A percentile compares a stretch with the other conserved stretches of the same genome.
Evolutionary conservation across 2,797 vertebrate genomes (phyloP).

Genomic region (Epinephelus malabaricus): DNA sequence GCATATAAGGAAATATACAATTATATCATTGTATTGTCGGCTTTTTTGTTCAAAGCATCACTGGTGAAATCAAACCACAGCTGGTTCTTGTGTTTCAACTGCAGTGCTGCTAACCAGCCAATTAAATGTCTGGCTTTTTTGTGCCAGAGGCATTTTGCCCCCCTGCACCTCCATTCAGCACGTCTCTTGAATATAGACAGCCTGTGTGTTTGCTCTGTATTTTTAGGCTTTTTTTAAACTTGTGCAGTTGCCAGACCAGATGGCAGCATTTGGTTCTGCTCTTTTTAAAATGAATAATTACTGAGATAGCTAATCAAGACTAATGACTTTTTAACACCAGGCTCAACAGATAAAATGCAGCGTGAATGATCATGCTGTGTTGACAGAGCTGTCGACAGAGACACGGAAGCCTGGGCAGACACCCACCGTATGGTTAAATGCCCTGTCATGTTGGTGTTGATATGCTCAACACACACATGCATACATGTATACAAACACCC

Average conservation of each 20-base stretch:
- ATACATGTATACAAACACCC: slow-evolving; percentile 20
- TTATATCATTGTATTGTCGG: background rate
- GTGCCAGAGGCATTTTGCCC: background rate
- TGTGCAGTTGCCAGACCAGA: slow-evolving; percentile 36
- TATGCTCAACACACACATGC: slow-evolving; percentile 33
- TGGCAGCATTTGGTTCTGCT: slow-evolving; percentile 33
- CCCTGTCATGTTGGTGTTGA: slow-evolving; percentile 56
- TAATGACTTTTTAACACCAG: slow-evolving; percentile 72
- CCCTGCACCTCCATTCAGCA: background rate
- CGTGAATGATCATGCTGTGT: slow-evolving; percentile 54
- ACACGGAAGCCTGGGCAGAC: slow-evolving; percentile 41
- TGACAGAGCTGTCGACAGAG: slow-evolving; percentile 56
- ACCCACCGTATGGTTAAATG: slow-evolving; percentile 53
- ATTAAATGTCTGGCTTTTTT: slow-evolving; percentile 2
- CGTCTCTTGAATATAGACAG: background rate
- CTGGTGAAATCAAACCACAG: background rate
- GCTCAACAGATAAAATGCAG: slow-evolving; percentile 60
- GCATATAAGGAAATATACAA: background rate
- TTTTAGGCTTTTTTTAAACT: slow-evolving; percentile 10
- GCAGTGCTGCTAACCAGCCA: background rate
- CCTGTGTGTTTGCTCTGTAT: background rate
- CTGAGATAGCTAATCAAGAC: slow-evolving; percentile 73
- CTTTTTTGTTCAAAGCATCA: background rate
- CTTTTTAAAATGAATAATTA: slow-evolving; percentile 43
- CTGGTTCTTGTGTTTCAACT: background rate